Conservation (phyloP, 2,113 vertebrate species). For the Macrotis lagotis region DNA sequence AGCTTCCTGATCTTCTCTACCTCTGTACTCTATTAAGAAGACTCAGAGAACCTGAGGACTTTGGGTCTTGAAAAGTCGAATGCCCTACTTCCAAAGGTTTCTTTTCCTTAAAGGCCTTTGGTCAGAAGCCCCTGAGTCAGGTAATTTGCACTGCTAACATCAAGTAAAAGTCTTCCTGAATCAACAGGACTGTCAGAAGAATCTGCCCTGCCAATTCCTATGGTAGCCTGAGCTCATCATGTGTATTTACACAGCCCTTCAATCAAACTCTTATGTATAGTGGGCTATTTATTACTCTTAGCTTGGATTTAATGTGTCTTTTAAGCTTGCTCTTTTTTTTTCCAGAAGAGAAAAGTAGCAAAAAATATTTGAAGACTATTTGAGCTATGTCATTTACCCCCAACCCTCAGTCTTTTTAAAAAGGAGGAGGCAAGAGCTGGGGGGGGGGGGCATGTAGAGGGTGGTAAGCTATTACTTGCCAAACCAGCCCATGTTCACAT, state of each 20-base stretch:
- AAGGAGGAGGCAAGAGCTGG: slow-evolving; percentile 30
- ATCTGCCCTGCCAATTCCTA: slow-evolving; percentile 62
- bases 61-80: slow-evolving; percentile 38
- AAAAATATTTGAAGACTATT: slow-evolving; percentile 62
- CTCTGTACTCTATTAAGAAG: slow-evolving; percentile 35
- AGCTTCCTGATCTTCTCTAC: slow-evolving; percentile 55
- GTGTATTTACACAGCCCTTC: slow-evolving; percentile 71
- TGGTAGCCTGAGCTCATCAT: slow-evolving; percentile 62
- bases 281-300: slow-evolving; percentile 71
- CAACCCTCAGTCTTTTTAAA: slow-evolving; percentile 62
- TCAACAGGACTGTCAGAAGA: slow-evolving; percentile 60
- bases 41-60: slow-evolving; percentile 5
- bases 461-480: slow-evolving; percentile 78
- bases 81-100: slow-evolving; percentile 10
- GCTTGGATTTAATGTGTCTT: slow-evolving; percentile 55
- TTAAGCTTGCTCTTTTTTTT: slow-evolving; percentile 68
- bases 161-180: slow-evolving; percentile 73
- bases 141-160: slow-evolving; percentile 69
- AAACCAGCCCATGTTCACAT: slow-evolving; percentile 82
- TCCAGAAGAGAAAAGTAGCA: slow-evolving; percentile 37
- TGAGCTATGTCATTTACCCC: background rate
- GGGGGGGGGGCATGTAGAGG: fast-evolving
- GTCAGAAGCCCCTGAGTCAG: slow-evolving; percentile 61
- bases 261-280: slow-evolving; percentile 64
- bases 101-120: background rate